phyloP scores from a whole-genome alignment of 2,113 vertebrate genomes.

The Callithrix jacchus region DNA sequence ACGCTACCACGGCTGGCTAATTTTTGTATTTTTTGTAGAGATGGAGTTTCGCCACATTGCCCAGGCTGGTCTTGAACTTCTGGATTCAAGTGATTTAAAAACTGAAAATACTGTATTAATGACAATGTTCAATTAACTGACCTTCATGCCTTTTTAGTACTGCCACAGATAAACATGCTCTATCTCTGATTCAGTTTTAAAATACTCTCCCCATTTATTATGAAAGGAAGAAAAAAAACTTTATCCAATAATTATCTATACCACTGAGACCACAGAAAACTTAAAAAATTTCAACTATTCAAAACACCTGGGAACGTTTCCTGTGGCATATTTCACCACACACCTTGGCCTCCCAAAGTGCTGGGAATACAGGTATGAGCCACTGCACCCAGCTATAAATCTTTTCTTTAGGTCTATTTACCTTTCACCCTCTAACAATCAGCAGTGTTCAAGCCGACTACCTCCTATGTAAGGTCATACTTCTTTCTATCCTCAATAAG shows the following conservation, averaged over 20 bases:
- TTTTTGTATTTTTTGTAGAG: no score
- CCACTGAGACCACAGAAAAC: neutral
- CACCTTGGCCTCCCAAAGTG: no score
- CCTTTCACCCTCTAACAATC: slow-evolving; percentile 2
- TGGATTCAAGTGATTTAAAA: neutral
- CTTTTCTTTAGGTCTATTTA: slow-evolving; percentile 8
- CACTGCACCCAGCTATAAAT: neutral
- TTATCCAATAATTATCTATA: neutral
- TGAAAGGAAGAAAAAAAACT: neutral
- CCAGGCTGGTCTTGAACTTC: no score
- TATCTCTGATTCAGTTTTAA: slow-evolving; percentile 19
- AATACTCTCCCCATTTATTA: neutral
- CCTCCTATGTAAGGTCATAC: neutral
- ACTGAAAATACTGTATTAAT: slow-evolving; percentile 38
- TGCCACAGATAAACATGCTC: neutral
- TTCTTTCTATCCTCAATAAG: neutral
- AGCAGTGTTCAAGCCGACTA: slow-evolving; percentile 12
- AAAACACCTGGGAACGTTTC: slow-evolving; percentile 43
- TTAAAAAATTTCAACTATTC: neutral
- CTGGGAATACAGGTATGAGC: no score
- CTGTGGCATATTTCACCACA: neutral
- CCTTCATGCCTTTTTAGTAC: slow-evolving; percentile 6
- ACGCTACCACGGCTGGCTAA: no score
- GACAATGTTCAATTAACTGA: slow-evolving; percentile 39
- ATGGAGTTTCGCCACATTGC: no score